These are phyloP conservation scores for Rhinogobius similis DNA, from an alignment of 2,113 vertebrate genomes.

Conservation along the genomic window DNA sequence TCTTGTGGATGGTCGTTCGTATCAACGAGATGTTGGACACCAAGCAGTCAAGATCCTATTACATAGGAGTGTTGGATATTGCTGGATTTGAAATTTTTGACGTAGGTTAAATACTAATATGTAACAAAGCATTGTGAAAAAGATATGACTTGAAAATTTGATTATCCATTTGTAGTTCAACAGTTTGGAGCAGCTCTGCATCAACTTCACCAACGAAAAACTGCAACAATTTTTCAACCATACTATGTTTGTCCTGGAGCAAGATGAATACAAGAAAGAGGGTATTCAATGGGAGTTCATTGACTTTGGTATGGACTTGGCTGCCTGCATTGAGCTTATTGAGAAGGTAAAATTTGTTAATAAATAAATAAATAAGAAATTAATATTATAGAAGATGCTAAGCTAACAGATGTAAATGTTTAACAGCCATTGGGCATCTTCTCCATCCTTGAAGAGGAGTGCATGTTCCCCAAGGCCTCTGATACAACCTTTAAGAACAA, in stretches of 20 bases:
- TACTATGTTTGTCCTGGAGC: conserved; percentile 84
- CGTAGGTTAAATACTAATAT: conserved; percentile 57
- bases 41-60: conserved; percentile 73
- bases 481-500: conserved; percentile 89
- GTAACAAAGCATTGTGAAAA: neutral
- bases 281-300: conserved; percentile 88
- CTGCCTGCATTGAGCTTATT: conserved; percentile 88
- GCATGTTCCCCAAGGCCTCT: conserved; percentile 69
- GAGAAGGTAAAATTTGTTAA: conserved; percentile 77
- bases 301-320: conserved; percentile 89
- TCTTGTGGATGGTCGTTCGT: conserved; percentile 81
- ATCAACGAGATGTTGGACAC: conserved; percentile 82
- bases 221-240: conserved; percentile 88
- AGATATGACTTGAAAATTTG: neutral
- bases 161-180: conserved; percentile 73
- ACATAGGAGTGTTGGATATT: conserved; percentile 80
- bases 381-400: too few species aligned
- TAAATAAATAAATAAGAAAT: too few species aligned
- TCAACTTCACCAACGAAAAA: conserved; percentile 88
- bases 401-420: neutral
- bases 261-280: conserved; percentile 88
- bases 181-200: conserved; percentile 86
- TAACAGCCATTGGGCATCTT: conserved; percentile 12
- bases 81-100: conserved; percentile 83
- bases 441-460: conserved; percentile 63